These are phyloP conservation scores for Sebastes dallii DNA, from an alignment of 2,797 vertebrate genomes.

Conservation along the genomic window DNA sequence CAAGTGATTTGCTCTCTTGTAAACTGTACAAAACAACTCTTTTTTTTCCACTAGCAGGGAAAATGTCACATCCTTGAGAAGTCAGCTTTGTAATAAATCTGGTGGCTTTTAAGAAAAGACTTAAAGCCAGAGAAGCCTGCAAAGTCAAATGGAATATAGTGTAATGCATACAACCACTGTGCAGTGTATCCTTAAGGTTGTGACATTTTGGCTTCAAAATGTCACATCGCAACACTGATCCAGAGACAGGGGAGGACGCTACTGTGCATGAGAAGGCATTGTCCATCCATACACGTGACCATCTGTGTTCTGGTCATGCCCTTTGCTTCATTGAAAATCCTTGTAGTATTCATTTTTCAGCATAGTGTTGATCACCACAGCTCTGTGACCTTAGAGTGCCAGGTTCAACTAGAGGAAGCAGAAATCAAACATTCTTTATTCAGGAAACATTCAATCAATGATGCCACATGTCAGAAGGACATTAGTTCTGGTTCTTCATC, in stretches of 20 bases:
- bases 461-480: no score
- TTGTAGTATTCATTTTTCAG: not conserved
- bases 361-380: not conserved
- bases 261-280: not conserved
- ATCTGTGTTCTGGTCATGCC: not conserved
- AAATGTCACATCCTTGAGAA: slow-evolving; percentile 42
- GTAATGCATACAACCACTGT: not conserved
- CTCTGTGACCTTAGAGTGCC: no score
- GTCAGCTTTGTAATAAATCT: slow-evolving; percentile 10
- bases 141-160: not conserved
- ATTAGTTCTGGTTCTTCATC: no score
- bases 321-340: not conserved
- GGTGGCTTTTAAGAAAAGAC: slow-evolving; percentile 1
- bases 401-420: no score
- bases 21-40: slow-evolving; percentile 23
- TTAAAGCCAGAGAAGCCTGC: not conserved
- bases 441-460: no score
- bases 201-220: slow-evolving; percentile 33
- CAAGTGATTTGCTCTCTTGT: slow-evolving; percentile 33
- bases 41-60: not conserved
- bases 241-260: not conserved
- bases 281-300: not conserved
- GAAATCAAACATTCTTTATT: no score
- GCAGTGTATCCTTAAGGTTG: not conserved
- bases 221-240: not conserved